Base-by-base conservation (phyloP, 2,113 vertebrate species). In the Stegastes partitus region DNA sequence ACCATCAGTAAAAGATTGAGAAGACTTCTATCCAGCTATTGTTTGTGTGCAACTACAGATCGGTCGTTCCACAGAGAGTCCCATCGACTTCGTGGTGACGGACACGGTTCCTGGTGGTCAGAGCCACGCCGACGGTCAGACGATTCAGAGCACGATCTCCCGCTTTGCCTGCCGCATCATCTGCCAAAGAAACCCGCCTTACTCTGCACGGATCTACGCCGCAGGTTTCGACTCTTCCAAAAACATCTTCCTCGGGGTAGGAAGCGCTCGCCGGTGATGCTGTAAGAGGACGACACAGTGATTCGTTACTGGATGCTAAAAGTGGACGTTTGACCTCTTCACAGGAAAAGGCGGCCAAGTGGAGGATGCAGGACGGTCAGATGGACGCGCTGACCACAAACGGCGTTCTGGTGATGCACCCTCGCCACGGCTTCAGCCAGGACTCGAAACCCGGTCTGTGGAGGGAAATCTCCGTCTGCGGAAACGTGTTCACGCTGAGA, bases 331-430 rank as follows among this genome's bases (percentile, higher is more conserved):
- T 44, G 1, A 12, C 15, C 0, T 68, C 2, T 18, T 25, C 21
- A 1, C 88, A 99, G 97, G 97, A 98, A 87, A 98, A 98, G 62
- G 97, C 97, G 34, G 96, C 97, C 0, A 99, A 99, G 87, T 99
- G 97, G 97, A 96, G 96, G 90, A 97, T 93, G 10, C 92, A 92
- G 4, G 96, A 97, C 49, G 96, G 97, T 2, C 97, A 98, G 87
- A 98, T 98, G 97, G 97, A 99, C n/a, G 97, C 96, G 1, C 93
- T 98, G 71, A 99, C 97, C 73, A 99, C 97, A 37, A 99, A 99
- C 45, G 98, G 97, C 0, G 95, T 99, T 56, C 95, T 99, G 83
- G 96, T 99, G 77, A 98, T 98, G 97, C 96, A 96, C 85, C 97
- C 97, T 5, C 94, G 93, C 18, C 95, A 95, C 19, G 97, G 97